Percentiles rank a stretch among this genome's conserved stretches.
Conservation (phyloP, 2,888 invertebrate species). For the Drosophila ochracea region DNA sequence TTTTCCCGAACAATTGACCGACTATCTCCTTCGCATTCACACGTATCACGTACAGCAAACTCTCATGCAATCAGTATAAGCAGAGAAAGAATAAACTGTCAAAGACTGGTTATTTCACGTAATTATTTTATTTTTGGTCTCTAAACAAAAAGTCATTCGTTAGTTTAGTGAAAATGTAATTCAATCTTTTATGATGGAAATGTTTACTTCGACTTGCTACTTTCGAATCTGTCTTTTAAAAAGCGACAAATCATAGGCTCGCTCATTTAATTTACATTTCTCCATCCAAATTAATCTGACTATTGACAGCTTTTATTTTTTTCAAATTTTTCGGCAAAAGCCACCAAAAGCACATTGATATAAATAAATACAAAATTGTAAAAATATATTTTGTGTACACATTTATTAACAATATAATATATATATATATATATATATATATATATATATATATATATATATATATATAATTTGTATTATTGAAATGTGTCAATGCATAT, state of each 20-base stretch:
- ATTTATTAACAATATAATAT: not conserved
- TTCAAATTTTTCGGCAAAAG: not conserved
- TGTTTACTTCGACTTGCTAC: not conserved
- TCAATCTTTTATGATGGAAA: not conserved
- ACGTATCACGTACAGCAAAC: not conserved
- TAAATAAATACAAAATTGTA: not conserved
- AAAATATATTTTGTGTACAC: not conserved
- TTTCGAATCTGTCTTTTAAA: not conserved
- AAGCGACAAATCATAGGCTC: not conserved
- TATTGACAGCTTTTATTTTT: not conserved
- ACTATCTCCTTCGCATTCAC: too few relatives aligned
- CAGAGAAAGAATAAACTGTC: not conserved
- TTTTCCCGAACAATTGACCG: not conserved
- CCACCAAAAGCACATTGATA: not conserved
- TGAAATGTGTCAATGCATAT: not conserved
- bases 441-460: too few relatives aligned
- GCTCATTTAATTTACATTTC: not conserved
- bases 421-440: too few relatives aligned
- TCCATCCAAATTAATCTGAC: not conserved
- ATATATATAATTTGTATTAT: not conserved
- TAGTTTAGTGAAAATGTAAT: not conserved
- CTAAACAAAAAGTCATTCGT: not conserved
- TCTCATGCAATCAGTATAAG: not conserved
- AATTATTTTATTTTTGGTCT: not conserved
- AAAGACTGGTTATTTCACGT: not conserved